Conservation (phyloP, 2,113 vertebrate species). For the Penelope pileata region DNA sequence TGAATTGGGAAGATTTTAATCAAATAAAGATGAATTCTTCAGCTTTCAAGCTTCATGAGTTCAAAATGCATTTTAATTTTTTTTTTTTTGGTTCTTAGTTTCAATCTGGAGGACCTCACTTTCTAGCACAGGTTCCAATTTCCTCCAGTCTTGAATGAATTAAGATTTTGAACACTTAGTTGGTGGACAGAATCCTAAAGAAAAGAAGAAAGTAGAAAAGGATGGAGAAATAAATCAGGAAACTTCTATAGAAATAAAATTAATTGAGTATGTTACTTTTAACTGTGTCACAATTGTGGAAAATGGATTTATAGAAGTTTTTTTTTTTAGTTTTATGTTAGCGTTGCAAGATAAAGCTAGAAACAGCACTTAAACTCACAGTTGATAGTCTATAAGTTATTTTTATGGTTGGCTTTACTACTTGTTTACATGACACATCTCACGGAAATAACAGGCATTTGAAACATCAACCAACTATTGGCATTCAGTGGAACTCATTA, state of each 20-base stretch:
- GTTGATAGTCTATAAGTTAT: background rate
- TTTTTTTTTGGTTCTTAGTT: background rate
- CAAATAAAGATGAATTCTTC: background rate
- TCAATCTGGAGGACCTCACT: background rate
- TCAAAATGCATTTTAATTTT: background rate
- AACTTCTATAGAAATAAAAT: background rate
- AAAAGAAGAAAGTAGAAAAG: background rate
- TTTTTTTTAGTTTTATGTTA: background rate
- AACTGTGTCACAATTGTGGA: background rate
- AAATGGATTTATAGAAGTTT: background rate
- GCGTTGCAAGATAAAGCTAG: background rate
- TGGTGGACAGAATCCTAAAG: background rate
- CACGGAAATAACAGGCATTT: background rate
- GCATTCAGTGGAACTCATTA: background rate
- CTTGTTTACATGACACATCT: slow-evolving; percentile 23
- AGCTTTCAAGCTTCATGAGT: background rate
- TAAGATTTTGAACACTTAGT: background rate
- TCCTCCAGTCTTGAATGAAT: background rate
- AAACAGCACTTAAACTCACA: slow-evolving; percentile 2
- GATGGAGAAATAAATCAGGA: background rate
- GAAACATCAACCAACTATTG: background rate
- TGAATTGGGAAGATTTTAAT: background rate
- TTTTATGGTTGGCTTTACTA: slow-evolving; percentile 27
- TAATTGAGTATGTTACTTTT: background rate
- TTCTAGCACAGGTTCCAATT: background rate